Conservation (phyloP, 2,113 vertebrate genomes). For the Lutjanus erythropterus region DNA sequence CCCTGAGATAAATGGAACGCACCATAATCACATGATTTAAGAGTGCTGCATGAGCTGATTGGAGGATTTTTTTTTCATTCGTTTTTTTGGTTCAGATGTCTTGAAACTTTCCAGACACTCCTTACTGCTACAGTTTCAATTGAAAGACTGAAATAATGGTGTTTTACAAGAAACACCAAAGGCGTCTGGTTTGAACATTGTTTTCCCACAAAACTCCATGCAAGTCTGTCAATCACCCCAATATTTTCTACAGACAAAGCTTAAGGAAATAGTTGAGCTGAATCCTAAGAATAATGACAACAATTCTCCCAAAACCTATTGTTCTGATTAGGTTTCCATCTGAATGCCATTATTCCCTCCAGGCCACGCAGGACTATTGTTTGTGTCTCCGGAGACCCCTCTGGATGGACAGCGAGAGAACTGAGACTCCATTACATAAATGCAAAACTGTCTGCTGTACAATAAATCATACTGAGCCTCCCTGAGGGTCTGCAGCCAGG, state of each 20-base stretch:
- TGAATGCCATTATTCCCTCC: conserved; percentile 50
- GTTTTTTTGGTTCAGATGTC: not conserved
- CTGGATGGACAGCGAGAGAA: conserved; percentile 13
- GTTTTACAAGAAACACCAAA: not conserved
- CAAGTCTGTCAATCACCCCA: not conserved
- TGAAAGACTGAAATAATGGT: not conserved
- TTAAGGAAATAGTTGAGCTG: not conserved
- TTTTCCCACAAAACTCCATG: not conserved
- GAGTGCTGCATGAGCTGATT: not conserved
- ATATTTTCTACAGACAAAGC: conserved; percentile 4
- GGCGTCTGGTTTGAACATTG: not conserved
- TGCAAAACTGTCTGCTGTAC: conserved; percentile 21
- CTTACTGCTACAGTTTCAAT: not conserved
- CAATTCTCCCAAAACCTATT: conserved; percentile 29
- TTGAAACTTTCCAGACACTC: not conserved
- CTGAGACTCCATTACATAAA: conserved; percentile 50
- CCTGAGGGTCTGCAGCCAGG: not conserved
- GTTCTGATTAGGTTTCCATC: conserved; percentile 61
- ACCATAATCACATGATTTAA: not conserved
- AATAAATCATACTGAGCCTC: conserved; percentile 27
- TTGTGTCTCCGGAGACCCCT: conserved; percentile 22
- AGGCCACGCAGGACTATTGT: conserved; percentile 58
- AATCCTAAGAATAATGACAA: conserved; percentile 38
- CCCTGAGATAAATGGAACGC: no score
- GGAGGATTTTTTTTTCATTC: not conserved